Evolutionary conservation across 2,888 invertebrate genomes (phyloP).

Genomic region (Ephialtes manifestator): DNA sequence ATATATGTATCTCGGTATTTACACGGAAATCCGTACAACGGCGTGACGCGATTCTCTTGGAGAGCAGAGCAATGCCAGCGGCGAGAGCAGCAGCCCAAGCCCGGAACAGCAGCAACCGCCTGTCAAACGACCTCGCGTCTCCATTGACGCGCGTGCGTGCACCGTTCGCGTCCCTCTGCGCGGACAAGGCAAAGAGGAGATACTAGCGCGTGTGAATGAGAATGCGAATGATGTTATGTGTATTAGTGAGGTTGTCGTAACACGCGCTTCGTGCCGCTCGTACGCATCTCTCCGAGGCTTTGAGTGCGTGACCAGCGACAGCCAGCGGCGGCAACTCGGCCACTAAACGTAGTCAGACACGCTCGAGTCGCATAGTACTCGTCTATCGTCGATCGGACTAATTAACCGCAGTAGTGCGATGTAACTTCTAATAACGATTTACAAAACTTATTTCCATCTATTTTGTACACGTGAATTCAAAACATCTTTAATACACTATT

Average conservation of each 20-base stretch:
- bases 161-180: slow-evolving; percentile 30
- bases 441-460: neutral
- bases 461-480: too few species aligned
- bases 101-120: slow-evolving; percentile 47
- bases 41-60: slow-evolving; percentile 32
- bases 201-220: slow-evolving; percentile 63
- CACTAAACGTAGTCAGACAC: neutral
- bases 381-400: neutral
- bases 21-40: slow-evolving; percentile 22
- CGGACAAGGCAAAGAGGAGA: slow-evolving; percentile 23
- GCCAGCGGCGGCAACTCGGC: neutral
- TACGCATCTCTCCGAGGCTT: slow-evolving; percentile 10
- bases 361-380: neutral
- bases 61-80: slow-evolving; percentile 18
- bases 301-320: slow-evolving; percentile 19
- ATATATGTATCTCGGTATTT: too few species aligned
- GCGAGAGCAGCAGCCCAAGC: slow-evolving; percentile 10
- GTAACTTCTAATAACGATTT: neutral
- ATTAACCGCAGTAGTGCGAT: neutral
- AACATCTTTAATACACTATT: too few species aligned
- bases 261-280: slow-evolving; percentile 13
- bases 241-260: slow-evolving; percentile 15
- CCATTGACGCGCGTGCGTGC: slow-evolving; percentile 76
- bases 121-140: slow-evolving; percentile 74
- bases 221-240: slow-evolving; percentile 36